phyloP scores from a whole-genome alignment of 2,113 vertebrate species.

The Callaeas wilsoni region DNA sequence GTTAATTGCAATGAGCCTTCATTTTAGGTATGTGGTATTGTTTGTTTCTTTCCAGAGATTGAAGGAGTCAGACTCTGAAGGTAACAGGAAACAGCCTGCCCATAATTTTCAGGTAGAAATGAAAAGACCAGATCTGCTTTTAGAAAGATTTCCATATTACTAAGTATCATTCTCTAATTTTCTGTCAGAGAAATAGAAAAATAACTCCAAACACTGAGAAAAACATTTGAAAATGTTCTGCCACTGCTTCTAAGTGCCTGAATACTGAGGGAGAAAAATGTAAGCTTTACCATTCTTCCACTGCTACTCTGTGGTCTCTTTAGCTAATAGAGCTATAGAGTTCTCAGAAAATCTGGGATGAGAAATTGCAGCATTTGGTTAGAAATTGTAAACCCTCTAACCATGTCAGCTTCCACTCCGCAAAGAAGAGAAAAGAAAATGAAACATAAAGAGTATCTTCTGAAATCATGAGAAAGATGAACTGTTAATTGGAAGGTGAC shows the following conservation, averaged over 20 bases:
- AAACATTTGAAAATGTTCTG: not conserved
- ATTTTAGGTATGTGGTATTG: not conserved
- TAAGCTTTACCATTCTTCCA: not conserved
- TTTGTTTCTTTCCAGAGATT: not conserved
- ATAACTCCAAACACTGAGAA: not conserved
- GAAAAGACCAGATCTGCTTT: not conserved
- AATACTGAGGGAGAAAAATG: not conserved
- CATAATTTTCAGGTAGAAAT: not conserved
- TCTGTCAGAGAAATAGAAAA: not conserved
- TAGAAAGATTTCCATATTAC: not conserved
- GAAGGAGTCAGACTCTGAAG: not conserved
- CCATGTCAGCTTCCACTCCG: not conserved
- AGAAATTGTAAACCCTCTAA: not conserved
- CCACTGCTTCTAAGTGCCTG: not conserved
- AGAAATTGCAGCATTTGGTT: not conserved
- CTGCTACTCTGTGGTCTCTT: not conserved
- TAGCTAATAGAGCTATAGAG: not conserved
- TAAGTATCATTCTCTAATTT: not conserved
- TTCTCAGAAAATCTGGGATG: not conserved
- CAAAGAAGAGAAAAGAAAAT: not conserved
- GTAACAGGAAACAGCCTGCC: not conserved
- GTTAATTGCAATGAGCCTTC: not conserved
- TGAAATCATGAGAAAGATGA: not conserved
- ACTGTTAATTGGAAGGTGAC: not conserved
- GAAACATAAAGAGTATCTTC: not conserved